Evolutionary conservation across 2,797 vertebrate species (phyloP), one percentile per base, ranked within the genome.

Genomic region (Mallotus villosus): DNA sequence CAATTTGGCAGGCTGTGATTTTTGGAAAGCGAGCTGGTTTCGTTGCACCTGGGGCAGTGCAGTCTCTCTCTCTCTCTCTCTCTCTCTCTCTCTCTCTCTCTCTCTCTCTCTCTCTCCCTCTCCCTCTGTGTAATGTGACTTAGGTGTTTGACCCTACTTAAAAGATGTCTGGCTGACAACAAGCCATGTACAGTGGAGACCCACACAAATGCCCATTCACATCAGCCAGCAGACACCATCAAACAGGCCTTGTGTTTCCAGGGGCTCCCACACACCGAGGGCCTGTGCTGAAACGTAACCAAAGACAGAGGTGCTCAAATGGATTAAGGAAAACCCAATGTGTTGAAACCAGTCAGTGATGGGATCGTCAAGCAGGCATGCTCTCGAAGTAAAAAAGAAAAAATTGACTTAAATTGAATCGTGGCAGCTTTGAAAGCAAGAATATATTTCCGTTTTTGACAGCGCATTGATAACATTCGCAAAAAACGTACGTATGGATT

Each of bases 131-230:
- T 67, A 37, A 25, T 32, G n/a, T 65, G 37, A 55, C 59, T 16
- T 11, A 78, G 65, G 71, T 73, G 53, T 58, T 11, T 60, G 37
- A 49, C 63, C 24, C 14, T 81, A 79, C 32, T 67, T 5, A 0
- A 72, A 58, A 37, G 17, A 5, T 57, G 55, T 71, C 66, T 41
- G 61, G 29, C 75, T 73, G 2, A 6, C 71, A 82, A 82, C 78
- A 79, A 73, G 74, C 55, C 51, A n/a, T 6, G 59, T 81, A 80
- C 74, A 82, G 81, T 81, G 68, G 74, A 70, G 78, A 76, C 70
- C 79, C 22, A 8, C 75, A 90, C 85, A 91, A 88, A 84, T 81
- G 79, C 68, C 81, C 84, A 86, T 91, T 91, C 82, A 86, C 82
- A 76, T 89, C 83, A 80, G 72, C 87, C 81, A 72, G 74, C 71